Evolutionary conservation across 2,113 vertebrate species (phyloP), one percentile per base, ranked within the genome.

Genomic region (Mesocricetus auratus): DNA sequence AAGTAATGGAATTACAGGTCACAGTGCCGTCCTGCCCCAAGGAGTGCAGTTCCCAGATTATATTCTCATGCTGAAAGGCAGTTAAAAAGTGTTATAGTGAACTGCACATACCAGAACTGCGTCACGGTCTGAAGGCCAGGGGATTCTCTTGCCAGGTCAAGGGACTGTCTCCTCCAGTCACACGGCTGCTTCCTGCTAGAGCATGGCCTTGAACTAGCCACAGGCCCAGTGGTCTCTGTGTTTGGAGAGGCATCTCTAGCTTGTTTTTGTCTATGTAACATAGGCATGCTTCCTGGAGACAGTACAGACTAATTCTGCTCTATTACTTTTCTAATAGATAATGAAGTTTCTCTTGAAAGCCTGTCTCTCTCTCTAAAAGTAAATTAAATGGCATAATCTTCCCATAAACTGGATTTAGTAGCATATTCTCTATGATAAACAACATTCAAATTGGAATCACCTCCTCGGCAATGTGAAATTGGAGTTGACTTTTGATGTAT

Each of bases 341-440:
- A 94, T 90, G 90, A n/a, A 64, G 53, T 81, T 95, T 96, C 94
- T 92, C 78, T 45, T 92, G 92, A 97, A 96, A 94, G 69, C 68
- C 75, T 74, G 58, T 87, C 90, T 53, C 75, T 96, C 95, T 75
- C 62, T 93, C 91, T 93, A 75, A 94, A 95, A 97, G 96, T 93
- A 97, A 96, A 97, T 97, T 97, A 97, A 97, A 97, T 91, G 62
- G 93, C 74, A 95, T 94, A 92, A 96, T 97, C 89, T 96, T 96
- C 85, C 96, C 93, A 97, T 96, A 97, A 97, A 97, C 78, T 94
- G 93, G 78, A 97, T 97, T 96, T 96, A 97, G 78, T 93, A 93
- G 79, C 74, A 91, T 94, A 94, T 95, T 96, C 82, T 94, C 50
- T 79, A n/a, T 97, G 96, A 97, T 95, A 96, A 97, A 97, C 94